Evolutionary conservation across 2,113 vertebrate species (phyloP), one percentile per base, ranked within the genome.

Genomic region (Nycticorax nycticorax): DNA sequence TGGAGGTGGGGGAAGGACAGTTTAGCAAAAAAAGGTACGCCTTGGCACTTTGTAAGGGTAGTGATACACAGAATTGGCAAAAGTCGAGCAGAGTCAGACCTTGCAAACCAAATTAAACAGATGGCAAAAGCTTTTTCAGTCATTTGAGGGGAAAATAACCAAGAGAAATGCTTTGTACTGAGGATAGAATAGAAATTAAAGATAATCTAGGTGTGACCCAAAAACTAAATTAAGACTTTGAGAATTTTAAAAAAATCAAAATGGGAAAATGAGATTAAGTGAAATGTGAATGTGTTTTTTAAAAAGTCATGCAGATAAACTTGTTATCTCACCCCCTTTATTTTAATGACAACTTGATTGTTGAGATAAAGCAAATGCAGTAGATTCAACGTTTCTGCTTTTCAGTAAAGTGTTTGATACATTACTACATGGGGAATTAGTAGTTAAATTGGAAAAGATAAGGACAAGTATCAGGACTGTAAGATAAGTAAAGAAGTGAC

Each of bases 401-500:
- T 89, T 91, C 41, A 66, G 35, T 72, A 79, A 79, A 85, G 35
- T 12, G 1, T 79, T 87, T 71, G 43, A 52, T 93, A 45, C 45
- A 21, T 91, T 96, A 62, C 57, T 95, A 55, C 56, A 50, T 85
- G 66, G 94, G 94, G 87, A 95, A 94, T 96, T 96, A 91, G 84
- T 94, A 89, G 81, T 89, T 95, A 97, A 97, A 95, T 95, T 96
- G 81, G 77, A 95, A 96, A 96, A 93, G 43, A 96, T 94, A 91
- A 93, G 73, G 57, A 32, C 89, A 82, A 96, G 74, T 89, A 82
- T 79, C 45, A 93, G 66, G 53, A 76, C 74, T 93, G 75, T 39
- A 93, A 94, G 67, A 95, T 89, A 93, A 95, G 74, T 92, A 56
- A 94, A 94, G 67, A 95, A 94, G 53, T 91, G 89, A 76, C 85